Evolutionary conservation across 2,113 vertebrate genomes (phyloP).

Genomic region (Capreolus pygargus): DNA sequence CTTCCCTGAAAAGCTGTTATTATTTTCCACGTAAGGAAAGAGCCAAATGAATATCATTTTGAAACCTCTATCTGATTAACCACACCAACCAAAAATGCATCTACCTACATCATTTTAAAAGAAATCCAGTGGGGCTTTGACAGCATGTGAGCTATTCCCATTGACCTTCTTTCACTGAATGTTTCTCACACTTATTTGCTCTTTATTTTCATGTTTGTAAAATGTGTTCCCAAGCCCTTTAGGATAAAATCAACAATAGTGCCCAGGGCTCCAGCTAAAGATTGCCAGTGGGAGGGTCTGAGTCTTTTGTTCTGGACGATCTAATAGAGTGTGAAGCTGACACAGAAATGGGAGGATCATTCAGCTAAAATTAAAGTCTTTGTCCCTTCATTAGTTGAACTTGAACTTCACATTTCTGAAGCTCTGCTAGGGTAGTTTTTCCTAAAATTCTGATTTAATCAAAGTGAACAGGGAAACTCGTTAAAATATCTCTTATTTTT

Average conservation of each 20-base stretch:
- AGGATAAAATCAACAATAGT: slow-evolving; percentile 69
- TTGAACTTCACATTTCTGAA: slow-evolving; percentile 63
- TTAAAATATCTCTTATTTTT: slow-evolving; percentile 51
- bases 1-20: slow-evolving; percentile 22
- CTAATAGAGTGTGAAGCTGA: slow-evolving; percentile 52
- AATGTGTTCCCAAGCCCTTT: slow-evolving; percentile 71
- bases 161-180: slow-evolving; percentile 41
- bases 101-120: slow-evolving; percentile 41
- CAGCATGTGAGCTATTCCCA: slow-evolving; percentile 12
- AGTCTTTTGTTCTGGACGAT: slow-evolving; percentile 50
- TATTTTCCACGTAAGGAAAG: slow-evolving; percentile 46
- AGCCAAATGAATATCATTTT: slow-evolving; percentile 37
- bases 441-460: slow-evolving; percentile 59
- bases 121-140: background rate
- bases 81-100: slow-evolving; percentile 38
- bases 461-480: slow-evolving; percentile 61
- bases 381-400: slow-evolving; percentile 69
- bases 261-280: slow-evolving; percentile 44
- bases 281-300: slow-evolving; percentile 62
- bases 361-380: slow-evolving; percentile 67
- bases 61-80: slow-evolving; percentile 31
- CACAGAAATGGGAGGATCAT: slow-evolving; percentile 48
- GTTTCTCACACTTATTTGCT: slow-evolving; percentile 71
- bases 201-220: slow-evolving; percentile 67
- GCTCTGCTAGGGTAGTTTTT: slow-evolving; percentile 49